These are phyloP conservation scores for Scaptomyza polygonia DNA, from an alignment of 2,888 invertebrate species.

Conservation along the genomic window DNA sequence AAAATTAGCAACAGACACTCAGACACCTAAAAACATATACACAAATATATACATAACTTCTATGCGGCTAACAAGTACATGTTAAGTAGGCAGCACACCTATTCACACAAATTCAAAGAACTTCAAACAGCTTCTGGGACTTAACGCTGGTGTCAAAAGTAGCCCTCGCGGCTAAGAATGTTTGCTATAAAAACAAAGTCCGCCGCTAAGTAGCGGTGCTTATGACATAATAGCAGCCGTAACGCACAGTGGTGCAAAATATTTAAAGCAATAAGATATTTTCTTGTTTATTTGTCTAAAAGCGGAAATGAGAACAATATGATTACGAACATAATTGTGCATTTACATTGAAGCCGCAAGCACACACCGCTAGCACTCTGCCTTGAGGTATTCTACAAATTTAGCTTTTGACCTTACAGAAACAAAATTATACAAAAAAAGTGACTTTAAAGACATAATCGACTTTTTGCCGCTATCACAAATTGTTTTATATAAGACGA, in stretches of 20 bases:
- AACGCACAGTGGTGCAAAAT: conserved; percentile 49
- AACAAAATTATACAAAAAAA: too few relatives aligned
- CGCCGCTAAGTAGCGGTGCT: conserved; percentile 73
- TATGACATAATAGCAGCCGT: conserved; percentile 74
- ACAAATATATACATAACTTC: neutral
- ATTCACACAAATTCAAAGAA: conserved; percentile 56
- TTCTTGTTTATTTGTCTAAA: too few relatives aligned
- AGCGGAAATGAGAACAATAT: too few relatives aligned
- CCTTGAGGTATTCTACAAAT: too few relatives aligned
- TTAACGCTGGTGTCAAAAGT: conserved; percentile 23
- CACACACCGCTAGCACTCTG: too few relatives aligned
- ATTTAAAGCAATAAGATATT: too few relatives aligned
- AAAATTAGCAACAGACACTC: conserved; percentile 54
- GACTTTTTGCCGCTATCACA: too few relatives aligned
- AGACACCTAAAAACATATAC: neutral
- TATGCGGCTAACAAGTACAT: conserved; percentile 33
- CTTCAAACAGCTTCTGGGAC: conserved; percentile 61
- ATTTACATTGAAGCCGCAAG: too few relatives aligned
- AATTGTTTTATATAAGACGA: too few relatives aligned
- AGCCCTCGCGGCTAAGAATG: conserved; percentile 1
- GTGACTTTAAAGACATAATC: too few relatives aligned
- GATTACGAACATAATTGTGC: too few relatives aligned
- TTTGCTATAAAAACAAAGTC: conserved; percentile 71
- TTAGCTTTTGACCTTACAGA: too few relatives aligned
- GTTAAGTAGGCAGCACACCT: conserved; percentile 50